These are phyloP conservation scores for Barnardius zonarius DNA, from an alignment of 2,113 vertebrate species.

Conservation along the genomic window DNA sequence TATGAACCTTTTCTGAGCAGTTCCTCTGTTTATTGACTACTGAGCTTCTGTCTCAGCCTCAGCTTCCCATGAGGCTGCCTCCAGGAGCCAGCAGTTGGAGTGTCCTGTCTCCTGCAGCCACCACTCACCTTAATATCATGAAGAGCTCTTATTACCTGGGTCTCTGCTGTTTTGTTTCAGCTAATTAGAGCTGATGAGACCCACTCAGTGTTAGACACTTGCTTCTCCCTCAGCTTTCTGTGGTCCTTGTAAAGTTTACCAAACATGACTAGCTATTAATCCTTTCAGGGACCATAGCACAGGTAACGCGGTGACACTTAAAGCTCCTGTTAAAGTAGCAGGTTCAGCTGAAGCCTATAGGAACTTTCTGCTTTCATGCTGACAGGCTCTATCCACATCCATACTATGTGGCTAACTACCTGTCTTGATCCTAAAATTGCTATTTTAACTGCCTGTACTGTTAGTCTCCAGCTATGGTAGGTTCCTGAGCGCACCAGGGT, in stretches of 20 bases:
- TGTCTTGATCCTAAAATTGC: not conserved
- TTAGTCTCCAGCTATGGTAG: not conserved
- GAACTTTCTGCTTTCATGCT: not conserved
- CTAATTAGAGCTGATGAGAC: conserved; percentile 27
- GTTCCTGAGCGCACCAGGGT: not conserved
- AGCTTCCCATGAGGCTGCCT: not conserved
- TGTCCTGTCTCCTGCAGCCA: not conserved
- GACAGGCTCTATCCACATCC: not conserved
- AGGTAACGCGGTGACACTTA: not conserved
- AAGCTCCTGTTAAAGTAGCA: not conserved
- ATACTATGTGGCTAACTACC: not conserved
- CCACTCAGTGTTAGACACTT: not conserved
- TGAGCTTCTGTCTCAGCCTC: not conserved
- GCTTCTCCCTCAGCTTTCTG: not conserved
- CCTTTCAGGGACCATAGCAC: not conserved
- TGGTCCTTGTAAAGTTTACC: conserved; percentile 8
- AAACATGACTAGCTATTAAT: not conserved
- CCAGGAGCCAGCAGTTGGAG: not conserved
- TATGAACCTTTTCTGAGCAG: not conserved
- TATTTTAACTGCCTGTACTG: not conserved
- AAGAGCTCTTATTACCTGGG: not conserved
- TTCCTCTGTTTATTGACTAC: not conserved
- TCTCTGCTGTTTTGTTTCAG: conserved; percentile 12
- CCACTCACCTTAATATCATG: not conserved
- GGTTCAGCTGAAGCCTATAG: not conserved